Evolutionary conservation across 1,140 invertebrate species (phyloP).

Genomic region (Helicoverpa armigera): DNA sequence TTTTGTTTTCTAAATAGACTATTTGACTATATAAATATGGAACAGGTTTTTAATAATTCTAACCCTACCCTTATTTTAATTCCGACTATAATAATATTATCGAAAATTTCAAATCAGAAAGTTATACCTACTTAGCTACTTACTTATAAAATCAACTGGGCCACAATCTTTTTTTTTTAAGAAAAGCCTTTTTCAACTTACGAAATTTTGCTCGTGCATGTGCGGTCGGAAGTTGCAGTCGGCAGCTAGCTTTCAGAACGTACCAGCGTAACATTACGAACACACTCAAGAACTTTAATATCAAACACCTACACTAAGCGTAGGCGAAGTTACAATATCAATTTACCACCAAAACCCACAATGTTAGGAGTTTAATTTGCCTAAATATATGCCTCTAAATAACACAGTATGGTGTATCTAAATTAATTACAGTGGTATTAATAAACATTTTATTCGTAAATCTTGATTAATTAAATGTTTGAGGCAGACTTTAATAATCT

Average conservation of each 20-base stretch:
- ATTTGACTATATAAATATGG: constrained; percentile 14
- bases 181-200: too few species aligned
- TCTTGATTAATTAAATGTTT: constrained; percentile 29
- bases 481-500: constrained; percentile 38
- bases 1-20: constrained; percentile 32
- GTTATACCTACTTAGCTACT: background rate
- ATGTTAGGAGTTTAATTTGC: background rate
- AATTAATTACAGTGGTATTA: constrained; percentile 9
- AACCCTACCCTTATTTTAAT: background rate
- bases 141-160: too few species aligned
- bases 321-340: background rate
- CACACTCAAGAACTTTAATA: background rate
- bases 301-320: background rate
- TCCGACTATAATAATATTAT: background rate
- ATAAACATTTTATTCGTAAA: constrained; percentile 16
- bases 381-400: background rate
- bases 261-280: too few species aligned
- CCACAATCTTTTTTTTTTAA: too few species aligned
- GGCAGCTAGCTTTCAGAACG: too few species aligned
- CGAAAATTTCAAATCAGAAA: background rate
- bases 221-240: too few species aligned
- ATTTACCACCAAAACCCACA: background rate
- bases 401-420: background rate
- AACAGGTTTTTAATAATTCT: background rate
- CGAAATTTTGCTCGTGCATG: too few species aligned